Percentiles rank a stretch among this genome's conserved stretches.
phyloP scores from a whole-genome alignment of 2,888 invertebrate genomes.

The Athalia cordata region DNA sequence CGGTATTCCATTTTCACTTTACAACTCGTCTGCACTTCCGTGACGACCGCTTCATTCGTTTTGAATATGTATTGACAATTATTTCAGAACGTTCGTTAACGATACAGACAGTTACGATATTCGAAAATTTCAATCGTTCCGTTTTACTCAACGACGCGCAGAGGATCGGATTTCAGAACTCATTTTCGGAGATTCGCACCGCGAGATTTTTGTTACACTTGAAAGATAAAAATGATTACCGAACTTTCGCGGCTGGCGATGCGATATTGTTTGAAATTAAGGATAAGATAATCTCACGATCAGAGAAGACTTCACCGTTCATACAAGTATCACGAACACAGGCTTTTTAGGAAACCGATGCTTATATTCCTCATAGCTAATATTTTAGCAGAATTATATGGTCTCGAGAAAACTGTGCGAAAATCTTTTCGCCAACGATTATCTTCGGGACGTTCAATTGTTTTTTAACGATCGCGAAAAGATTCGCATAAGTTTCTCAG shows the following conservation, averaged over 20 bases:
- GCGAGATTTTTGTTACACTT: no score
- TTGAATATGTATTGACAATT: constrained; percentile 22
- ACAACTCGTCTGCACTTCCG: not conserved
- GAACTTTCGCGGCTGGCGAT: no score
- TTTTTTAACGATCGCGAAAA: constrained; percentile 15
- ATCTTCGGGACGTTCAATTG: not conserved
- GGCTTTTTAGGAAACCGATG: constrained; percentile 64
- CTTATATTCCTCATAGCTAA: constrained; percentile 55
- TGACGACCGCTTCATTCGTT: not conserved
- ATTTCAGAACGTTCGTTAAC: not conserved
- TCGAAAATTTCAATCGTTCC: no score
- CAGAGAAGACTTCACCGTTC: not conserved
- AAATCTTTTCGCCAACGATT: not conserved
- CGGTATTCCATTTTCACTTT: not conserved
- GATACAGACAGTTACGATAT: not conserved
- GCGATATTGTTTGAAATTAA: no score
- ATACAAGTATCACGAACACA: not conserved
- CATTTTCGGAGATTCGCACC: no score
- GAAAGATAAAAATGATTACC: no score
- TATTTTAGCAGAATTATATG: constrained; percentile 11
- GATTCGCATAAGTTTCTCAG: constrained; percentile 25
- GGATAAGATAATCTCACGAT: not conserved
- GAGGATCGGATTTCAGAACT: no score
- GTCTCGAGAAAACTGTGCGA: constrained; percentile 20
- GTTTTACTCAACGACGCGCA: no score